These are phyloP conservation scores for Horisme vitalbata DNA, from an alignment of 2,888 invertebrate species.

Conservation along the genomic window DNA sequence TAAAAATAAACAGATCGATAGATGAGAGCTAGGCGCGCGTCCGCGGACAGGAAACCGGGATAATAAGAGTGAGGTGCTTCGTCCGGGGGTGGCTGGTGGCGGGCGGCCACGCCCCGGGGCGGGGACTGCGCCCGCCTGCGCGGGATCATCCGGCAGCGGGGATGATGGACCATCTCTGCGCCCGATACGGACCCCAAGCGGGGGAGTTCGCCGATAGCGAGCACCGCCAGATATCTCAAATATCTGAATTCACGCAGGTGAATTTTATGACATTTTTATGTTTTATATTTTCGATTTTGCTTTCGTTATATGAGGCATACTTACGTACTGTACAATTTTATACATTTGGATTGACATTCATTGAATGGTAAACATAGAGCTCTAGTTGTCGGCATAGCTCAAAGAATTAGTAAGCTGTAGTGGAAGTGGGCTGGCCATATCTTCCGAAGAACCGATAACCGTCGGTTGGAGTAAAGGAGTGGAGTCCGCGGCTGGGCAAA, in stretches of 20 bases:
- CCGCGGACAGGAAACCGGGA: conserved; percentile 79
- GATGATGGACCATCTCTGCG: conserved; percentile 28
- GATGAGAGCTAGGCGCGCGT: conserved; percentile 73
- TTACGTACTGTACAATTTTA: too few relatives aligned
- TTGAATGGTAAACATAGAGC: too few relatives aligned
- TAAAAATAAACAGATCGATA: conserved; percentile 81
- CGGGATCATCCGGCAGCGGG: conserved; percentile 35
- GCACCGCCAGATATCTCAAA: not conserved
- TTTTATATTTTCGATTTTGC: not conserved
- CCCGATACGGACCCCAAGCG: conserved; percentile 15
- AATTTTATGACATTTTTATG: conserved; percentile 5
- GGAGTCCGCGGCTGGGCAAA: too few relatives aligned
- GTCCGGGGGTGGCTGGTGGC: conserved; percentile 45
- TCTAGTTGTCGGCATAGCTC: too few relatives aligned
- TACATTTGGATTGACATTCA: too few relatives aligned
- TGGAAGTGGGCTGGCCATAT: too few relatives aligned
- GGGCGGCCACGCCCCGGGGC: conserved; percentile 52
- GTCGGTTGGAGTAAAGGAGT: too few relatives aligned
- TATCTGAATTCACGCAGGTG: not conserved
- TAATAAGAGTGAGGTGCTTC: conserved; percentile 71
- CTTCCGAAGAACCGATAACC: too few relatives aligned
- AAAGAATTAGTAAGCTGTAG: too few relatives aligned
- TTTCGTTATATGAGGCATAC: too few relatives aligned
- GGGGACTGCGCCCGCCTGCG: conserved; percentile 50
- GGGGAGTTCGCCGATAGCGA: not conserved